Evolutionary conservation across 2,113 vertebrate species (phyloP).

Genomic region (Erythrolamprus reginae): DNA sequence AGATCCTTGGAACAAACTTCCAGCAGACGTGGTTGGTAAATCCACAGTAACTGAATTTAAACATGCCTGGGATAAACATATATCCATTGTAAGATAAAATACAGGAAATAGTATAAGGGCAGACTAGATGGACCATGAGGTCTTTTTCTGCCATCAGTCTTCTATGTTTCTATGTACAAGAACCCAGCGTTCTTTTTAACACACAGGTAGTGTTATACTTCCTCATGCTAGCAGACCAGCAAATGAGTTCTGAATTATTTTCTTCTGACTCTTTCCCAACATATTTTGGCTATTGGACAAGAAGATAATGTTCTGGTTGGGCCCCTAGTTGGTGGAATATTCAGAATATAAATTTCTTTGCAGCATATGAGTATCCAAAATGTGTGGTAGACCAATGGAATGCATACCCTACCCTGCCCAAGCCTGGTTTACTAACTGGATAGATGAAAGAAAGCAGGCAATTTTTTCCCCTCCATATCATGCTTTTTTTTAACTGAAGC

Average conservation of each 20-base stretch:
- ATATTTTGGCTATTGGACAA: background rate
- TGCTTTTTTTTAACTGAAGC: background rate
- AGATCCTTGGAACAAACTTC: too few relatives aligned
- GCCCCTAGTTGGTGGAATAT: background rate
- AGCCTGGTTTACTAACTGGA: background rate
- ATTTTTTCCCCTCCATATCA: accelerated
- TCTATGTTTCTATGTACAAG: too few relatives aligned
- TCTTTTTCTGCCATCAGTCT: too few relatives aligned
- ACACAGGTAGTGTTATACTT: background rate
- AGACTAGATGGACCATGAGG: too few relatives aligned
- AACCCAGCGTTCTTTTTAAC: background rate
- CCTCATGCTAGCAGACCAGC: background rate
- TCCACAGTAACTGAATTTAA: too few relatives aligned
- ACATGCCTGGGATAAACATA: too few relatives aligned
- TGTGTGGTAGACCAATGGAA: background rate
- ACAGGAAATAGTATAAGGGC: too few relatives aligned
- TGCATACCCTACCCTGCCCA: background rate
- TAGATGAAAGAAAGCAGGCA: accelerated
- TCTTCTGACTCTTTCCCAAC: background rate
- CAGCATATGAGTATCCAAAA: background rate
- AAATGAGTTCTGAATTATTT: background rate
- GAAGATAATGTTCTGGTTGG: background rate
- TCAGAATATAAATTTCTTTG: background rate
- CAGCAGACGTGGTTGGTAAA: too few relatives aligned
- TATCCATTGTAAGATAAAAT: too few relatives aligned